These are phyloP conservation scores for Cyrtodaria siliqua DNA, from an alignment of 2,888 invertebrate species.

Conservation along the genomic window DNA sequence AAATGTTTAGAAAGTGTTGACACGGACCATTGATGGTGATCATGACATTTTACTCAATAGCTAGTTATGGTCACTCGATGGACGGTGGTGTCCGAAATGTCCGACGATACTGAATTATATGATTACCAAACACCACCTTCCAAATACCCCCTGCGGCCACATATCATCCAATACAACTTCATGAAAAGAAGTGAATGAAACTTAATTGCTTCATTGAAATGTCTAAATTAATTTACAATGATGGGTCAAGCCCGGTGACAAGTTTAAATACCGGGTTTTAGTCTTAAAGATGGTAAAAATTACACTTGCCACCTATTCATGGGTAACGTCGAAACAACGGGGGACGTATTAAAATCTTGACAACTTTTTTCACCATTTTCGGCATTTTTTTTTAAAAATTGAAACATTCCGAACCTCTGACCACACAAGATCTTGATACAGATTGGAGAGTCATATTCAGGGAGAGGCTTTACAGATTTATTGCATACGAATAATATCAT, in stretches of 20 bases:
- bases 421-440: constrained; percentile 8
- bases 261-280: not conserved
- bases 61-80: constrained; percentile 16
- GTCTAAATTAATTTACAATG: constrained; percentile 31
- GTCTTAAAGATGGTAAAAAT: not conserved
- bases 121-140: constrained; percentile 12
- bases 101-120: constrained; percentile 4
- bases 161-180: no score
- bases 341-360: no score
- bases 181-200: constrained; percentile 18
- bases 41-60: constrained; percentile 9
- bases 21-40: constrained; percentile 4
- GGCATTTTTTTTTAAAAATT: not conserved
- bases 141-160: constrained; percentile 3
- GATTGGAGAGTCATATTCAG: not conserved
- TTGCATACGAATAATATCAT: not conserved
- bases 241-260: constrained; percentile 14
- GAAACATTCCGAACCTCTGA: not conserved
- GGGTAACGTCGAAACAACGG: no score
- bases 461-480: not conserved
- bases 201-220: constrained; percentile 33
- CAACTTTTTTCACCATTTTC: no score
- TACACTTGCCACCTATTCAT: constrained; percentile 3
- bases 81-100: constrained; percentile 11
- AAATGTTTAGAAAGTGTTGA: constrained; percentile 17